A percentile compares a stretch with the other conserved stretches of the same genome.
Evolutionary conservation across 2,113 vertebrate genomes (phyloP).

Genomic region (Puffinus mauretanicus): DNA sequence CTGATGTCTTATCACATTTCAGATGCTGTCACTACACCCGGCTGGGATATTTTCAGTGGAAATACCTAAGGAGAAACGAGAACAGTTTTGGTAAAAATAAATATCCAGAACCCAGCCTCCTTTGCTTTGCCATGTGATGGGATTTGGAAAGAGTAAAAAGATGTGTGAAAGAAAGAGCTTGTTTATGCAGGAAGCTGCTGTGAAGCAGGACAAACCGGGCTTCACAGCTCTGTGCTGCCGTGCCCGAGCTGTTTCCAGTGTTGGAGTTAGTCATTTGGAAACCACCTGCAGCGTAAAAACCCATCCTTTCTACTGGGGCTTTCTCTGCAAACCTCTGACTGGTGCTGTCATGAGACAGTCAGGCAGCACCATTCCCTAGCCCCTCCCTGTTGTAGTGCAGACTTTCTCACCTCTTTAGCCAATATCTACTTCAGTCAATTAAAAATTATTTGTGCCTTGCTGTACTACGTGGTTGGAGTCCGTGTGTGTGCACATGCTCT

Average conservation of each 20-base stretch:
- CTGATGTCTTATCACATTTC: conserved; percentile 33
- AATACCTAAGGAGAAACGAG: conserved; percentile 15
- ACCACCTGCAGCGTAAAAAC: background rate
- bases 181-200: conserved; percentile 13
- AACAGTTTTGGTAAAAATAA: conserved; percentile 27
- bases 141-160: conserved; percentile 10
- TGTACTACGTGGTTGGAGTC: background rate
- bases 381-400: accelerated
- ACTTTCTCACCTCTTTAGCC: background rate
- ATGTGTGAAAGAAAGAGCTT: conserved; percentile 1
- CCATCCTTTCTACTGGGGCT: background rate
- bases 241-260: background rate
- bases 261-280: conserved; percentile 26
- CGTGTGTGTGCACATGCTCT: background rate
- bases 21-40: background rate
- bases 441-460: background rate
- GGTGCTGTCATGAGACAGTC: background rate
- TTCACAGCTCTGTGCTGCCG: background rate
- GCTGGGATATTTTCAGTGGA: conserved; percentile 30
- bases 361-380: background rate
- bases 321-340: background rate
- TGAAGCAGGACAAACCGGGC: conserved; percentile 32
- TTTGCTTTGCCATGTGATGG: background rate
- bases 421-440: background rate
- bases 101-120: background rate